Conservation (phyloP, 2,888 invertebrate genomes). For the Drosophila subsilvestris region DNA sequence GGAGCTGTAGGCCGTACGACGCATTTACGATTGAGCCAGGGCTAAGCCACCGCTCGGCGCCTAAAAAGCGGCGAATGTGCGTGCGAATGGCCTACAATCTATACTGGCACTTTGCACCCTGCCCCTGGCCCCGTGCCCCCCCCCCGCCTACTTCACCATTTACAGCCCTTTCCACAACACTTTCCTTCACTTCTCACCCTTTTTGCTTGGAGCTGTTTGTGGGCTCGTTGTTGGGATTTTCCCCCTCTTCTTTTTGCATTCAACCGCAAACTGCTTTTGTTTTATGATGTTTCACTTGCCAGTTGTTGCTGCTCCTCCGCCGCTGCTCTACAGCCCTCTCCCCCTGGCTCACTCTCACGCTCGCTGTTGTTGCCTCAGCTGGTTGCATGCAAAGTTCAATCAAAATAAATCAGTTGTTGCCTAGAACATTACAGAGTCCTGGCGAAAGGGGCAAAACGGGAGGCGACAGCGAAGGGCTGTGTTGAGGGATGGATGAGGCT, state of each 20-base stretch:
- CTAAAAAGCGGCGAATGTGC: slow-evolving; percentile 63
- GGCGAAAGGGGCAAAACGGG: neutral
- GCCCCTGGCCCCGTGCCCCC: neutral
- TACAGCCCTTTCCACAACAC: too few relatives aligned
- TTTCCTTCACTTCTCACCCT: neutral
- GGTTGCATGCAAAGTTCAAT: slow-evolving; percentile 76
- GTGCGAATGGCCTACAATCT: slow-evolving; percentile 59
- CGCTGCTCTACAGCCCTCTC: neutral
- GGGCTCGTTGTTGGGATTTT: too few relatives aligned
- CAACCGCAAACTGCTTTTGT: slow-evolving; percentile 52
- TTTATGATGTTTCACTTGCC: slow-evolving; percentile 53
- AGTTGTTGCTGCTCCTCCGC: slow-evolving; percentile 42
- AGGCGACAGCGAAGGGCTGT: neutral
- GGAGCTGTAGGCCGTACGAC: neutral
- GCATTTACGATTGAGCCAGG: slow-evolving; percentile 30
- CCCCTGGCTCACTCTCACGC: neutral
- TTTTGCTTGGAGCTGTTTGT: neutral
- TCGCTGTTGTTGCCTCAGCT: slow-evolving; percentile 37
- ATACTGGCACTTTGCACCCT: slow-evolving; percentile 5
- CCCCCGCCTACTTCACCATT: too few relatives aligned
- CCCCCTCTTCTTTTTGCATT: slow-evolving; percentile 8
- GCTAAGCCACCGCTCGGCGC: slow-evolving; percentile 37
- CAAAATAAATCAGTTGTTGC: slow-evolving; percentile 78
- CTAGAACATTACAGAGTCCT: slow-evolving; percentile 64
- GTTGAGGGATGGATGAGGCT: neutral